A percentile compares a stretch with the other conserved stretches of the same genome.
These are phyloP conservation scores for Euphydryas editha DNA, from an alignment of 2,888 invertebrate genomes.

Conservation along the genomic window DNA sequence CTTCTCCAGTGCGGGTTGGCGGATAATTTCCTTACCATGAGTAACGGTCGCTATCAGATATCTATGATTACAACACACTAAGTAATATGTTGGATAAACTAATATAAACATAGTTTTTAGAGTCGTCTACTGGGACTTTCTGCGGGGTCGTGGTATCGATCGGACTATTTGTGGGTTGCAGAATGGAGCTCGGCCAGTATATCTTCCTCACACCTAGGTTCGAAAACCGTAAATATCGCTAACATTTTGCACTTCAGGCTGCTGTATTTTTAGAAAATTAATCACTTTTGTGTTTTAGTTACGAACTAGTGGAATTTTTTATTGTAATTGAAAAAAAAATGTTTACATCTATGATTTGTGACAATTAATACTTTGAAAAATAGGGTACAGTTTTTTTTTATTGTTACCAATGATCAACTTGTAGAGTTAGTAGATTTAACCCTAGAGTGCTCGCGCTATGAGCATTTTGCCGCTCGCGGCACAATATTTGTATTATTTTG, in stretches of 20 bases:
- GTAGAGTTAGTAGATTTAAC: background rate
- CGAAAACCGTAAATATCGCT: slow-evolving; percentile 23
- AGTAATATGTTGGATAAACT: no score
- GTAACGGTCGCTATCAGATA: no score
- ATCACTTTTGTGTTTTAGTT: background rate
- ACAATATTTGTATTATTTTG: no score
- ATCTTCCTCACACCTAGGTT: slow-evolving; percentile 35
- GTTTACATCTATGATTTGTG: background rate
- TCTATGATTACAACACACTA: no score
- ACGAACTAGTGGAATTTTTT: slow-evolving; percentile 1
- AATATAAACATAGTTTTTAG: slow-evolving; percentile 21
- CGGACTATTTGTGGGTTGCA: slow-evolving; percentile 68
- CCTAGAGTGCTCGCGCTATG: no score
- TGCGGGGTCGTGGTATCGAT: slow-evolving; percentile 61
- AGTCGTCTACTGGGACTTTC: slow-evolving; percentile 24
- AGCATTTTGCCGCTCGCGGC: no score
- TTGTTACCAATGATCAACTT: background rate
- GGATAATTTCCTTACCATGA: no score
- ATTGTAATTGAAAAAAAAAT: slow-evolving; percentile 1
- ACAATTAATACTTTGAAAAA: background rate
- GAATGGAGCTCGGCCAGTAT: slow-evolving; percentile 39
- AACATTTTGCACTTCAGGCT: background rate
- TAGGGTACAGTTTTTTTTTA: background rate
- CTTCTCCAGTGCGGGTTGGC: no score
- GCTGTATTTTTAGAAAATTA: slow-evolving; percentile 8